Base-by-base conservation (phyloP, 2,797 vertebrate genomes). In the Potorous gilbertii region DNA sequence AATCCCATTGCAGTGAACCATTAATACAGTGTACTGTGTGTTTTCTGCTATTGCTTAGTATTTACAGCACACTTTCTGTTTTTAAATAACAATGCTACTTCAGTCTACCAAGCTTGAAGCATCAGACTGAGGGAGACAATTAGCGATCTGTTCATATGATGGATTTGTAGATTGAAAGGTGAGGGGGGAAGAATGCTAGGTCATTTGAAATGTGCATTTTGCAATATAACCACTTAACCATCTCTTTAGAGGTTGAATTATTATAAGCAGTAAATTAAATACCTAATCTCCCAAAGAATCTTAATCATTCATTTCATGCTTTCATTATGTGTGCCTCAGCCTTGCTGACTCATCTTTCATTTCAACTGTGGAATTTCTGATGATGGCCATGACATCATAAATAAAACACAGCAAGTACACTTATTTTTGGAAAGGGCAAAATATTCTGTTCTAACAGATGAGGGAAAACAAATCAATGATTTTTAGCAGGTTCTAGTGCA, bases 301-400 rank as follows among this genome's bases (percentile, higher is more conserved):
- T 5, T 21, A 2, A 50, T 31, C 21, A 1, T 27, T 50, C 1
- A 0, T 46, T 74, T n/a, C 10, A 1, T 9, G 62, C 27, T 54
- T 46, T 13, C 46, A 29, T 6, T 50, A 1, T 1, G 0, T 5
- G 50, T 4, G 14, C 40, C 29, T 90, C 10, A 0, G 52, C 56
- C 55, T 92, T 91, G 93, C 57, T 55, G 96, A 93, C 91, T 90
- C 54, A 34, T 40, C 62, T 95, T 91, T 55, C 21, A 31, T 57
- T 29, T 87, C 55, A 50, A 0, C 13, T 27, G 62, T 92, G 27
- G n/a, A 54, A 54, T 92, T 96, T 95, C 90, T 95, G 1, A 55
- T 34, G 56, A 21, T 57, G n/a, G 92, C 56, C 91, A 1, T 87
- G 92, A 93, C n/a, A 29, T 92, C 91, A 92, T 62, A 92, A 89